These are phyloP conservation scores for Clarias gariepinus DNA, from an alignment of 2,113 vertebrate species.

Conservation along the genomic window DNA sequence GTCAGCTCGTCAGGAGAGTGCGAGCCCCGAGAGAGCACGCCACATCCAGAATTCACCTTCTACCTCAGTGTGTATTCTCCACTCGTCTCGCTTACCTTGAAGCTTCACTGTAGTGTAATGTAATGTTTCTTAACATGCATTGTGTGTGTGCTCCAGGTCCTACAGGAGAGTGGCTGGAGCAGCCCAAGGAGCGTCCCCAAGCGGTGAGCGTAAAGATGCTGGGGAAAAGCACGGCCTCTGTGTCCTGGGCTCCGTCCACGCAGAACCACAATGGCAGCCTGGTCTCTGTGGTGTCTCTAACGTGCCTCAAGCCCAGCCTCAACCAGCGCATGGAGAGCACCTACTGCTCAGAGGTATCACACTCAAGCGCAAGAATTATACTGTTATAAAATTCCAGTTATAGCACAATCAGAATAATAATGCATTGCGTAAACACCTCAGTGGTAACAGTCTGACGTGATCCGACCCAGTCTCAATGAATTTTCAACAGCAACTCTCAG, in stretches of 20 bases:
- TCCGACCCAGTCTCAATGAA: too few relatives aligned
- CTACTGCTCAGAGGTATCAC: constrained; percentile 84
- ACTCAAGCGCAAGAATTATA: background rate
- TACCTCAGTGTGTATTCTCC: constrained; percentile 83
- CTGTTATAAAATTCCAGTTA: background rate
- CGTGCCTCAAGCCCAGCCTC: constrained; percentile 86
- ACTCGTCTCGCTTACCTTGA: background rate
- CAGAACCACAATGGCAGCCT: constrained; percentile 79
- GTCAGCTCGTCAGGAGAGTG: constrained; percentile 87
- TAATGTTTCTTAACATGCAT: background rate
- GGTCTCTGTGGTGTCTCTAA: constrained; percentile 87
- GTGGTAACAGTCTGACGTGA: too few relatives aligned
- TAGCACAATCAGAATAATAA: too few relatives aligned
- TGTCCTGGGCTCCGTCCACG: constrained; percentile 79
- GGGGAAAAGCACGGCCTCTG: constrained; percentile 82
- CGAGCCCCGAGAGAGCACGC: constrained; percentile 81
- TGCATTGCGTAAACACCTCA: too few relatives aligned
- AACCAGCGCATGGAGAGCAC: constrained; percentile 89
- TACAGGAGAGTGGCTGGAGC: constrained; percentile 84
- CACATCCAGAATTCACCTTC: constrained; percentile 82
- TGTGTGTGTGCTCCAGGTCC: constrained; percentile 72
- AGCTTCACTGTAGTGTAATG: background rate
- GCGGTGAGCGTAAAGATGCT: constrained; percentile 78
- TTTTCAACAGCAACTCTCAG: too few relatives aligned
- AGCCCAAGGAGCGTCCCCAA: constrained; percentile 83